Base-by-base conservation (phyloP, 2,888 invertebrate genomes). In the Acrobasis suavella region DNA sequence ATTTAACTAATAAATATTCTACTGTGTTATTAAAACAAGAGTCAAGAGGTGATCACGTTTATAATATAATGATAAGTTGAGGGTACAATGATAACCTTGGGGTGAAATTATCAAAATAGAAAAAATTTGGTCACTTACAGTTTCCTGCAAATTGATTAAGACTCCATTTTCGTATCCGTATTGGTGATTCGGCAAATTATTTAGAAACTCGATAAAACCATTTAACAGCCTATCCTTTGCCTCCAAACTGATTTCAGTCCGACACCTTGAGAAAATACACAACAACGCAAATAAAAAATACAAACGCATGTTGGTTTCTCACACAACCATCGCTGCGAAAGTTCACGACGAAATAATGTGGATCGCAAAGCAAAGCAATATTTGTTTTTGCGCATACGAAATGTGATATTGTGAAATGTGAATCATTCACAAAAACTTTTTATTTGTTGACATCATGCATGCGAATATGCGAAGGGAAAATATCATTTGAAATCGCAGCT, bases 121-220 rank as follows among this genome's bases (percentile, higher is more conserved):
- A 64, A 49, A 17, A 56, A n/a, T n/a, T 51, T 39, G 49, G 52
- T 62, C 70, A 83, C 90, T 87, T 80, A 94, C 94, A 72, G 83
- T 83, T 77, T 87, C 83, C 66, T 87, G 86, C 76, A 89, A 85
- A 81, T 78, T 86, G 73, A 88, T 67, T 54, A 93, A 72, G 64
- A 81, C 78, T 65, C 87, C 90, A 67, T 91, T 92, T 68, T 91
- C 87, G 71, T 92, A 93, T 50, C 77, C 78, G 74, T 89, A 91
- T 54, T 78, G 68, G 64, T 87, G 89, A 70, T 89, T 82, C 55
- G 92, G 89, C 67, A 90, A 81, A 69, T 85, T 85, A 78, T 93
- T 93, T 69, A 93, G 83, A 78, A 89, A 86, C 46, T 89, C 75
- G 66, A 93, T 72, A 68, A 93, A 89, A 67, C 77, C 85, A 81